Evolutionary conservation across 1,140 invertebrate genomes (phyloP).

Genomic region (Globodera ellingtonae): DNA sequence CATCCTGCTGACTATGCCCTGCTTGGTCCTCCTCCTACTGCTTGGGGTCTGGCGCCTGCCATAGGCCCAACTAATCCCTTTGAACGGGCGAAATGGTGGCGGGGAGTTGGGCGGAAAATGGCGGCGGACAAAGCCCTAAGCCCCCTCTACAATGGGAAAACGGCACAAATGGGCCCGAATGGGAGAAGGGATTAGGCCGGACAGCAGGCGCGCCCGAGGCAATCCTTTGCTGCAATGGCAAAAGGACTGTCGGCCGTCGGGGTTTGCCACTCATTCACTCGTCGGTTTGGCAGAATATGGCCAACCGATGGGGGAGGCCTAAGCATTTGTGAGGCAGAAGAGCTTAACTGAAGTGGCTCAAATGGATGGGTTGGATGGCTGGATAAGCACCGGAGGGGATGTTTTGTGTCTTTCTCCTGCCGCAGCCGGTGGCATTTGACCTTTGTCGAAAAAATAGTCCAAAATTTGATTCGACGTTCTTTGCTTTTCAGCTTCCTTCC

Average conservation of each 20-base stretch:
- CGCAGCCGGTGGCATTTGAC: no score
- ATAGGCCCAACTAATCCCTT: not conserved
- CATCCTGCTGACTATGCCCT: not conserved
- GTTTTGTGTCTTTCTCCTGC: not conserved
- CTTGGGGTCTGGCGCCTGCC: not conserved
- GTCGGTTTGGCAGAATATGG: slow-evolving; percentile 6
- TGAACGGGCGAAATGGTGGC: not conserved
- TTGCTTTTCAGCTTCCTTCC: no score
- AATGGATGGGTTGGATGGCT: not conserved
- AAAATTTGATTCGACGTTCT: not conserved
- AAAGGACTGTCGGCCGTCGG: not conserved
- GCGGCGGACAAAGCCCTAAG: slow-evolving; percentile 13
- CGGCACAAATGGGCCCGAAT: slow-evolving; percentile 9
- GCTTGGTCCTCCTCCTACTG: not conserved
- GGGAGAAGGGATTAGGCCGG: slow-evolving; percentile 28
- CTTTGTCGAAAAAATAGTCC: no score
- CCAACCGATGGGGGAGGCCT: not conserved
- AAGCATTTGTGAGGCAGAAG: slow-evolving; percentile 1
- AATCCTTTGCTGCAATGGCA: not conserved
- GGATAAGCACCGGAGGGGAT: not conserved
- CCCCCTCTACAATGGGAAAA: slow-evolving; percentile 16
- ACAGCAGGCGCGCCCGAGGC: slow-evolving; percentile 17
- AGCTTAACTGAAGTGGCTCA: slow-evolving; percentile 14
- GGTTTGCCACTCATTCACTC: slow-evolving; percentile 1
- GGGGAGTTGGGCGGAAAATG: slow-evolving; percentile 15